These are phyloP conservation scores for Gallinago undulata DNA, from an alignment of 2,113 vertebrate species.

Conservation along the genomic window DNA sequence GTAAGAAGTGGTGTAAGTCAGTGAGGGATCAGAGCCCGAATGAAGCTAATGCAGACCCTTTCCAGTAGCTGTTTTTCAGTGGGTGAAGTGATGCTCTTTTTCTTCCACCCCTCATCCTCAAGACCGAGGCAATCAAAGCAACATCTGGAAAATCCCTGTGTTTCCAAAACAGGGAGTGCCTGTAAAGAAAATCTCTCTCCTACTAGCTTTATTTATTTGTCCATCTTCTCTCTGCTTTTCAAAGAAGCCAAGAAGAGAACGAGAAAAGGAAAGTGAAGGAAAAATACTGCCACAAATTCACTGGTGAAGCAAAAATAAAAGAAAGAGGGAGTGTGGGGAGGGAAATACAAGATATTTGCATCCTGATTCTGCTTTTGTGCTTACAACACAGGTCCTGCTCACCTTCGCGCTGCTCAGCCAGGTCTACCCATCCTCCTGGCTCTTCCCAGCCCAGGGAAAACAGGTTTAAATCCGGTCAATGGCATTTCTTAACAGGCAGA, in stretches of 20 bases:
- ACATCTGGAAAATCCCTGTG: not conserved
- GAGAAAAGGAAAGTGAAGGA: not conserved
- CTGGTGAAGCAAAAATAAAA: not conserved
- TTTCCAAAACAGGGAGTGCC: not conserved
- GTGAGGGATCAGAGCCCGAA: not conserved
- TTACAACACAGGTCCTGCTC: rapidly evolving
- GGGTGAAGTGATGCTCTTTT: not conserved
- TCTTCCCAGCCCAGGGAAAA: not conserved
- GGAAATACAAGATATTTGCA: not conserved
- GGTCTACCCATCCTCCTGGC: not conserved
- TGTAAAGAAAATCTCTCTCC: not conserved
- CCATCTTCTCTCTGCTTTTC: not conserved
- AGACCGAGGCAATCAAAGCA: not conserved
- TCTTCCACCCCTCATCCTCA: not conserved
- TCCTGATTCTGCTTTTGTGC: not conserved
- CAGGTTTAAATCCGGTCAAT: not conserved
- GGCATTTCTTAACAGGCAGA: not conserved
- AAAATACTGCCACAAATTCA: not conserved
- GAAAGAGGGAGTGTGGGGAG: not conserved
- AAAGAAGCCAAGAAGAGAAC: not conserved
- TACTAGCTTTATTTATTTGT: not conserved
- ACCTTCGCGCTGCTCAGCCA: not conserved
- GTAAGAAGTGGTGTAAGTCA: not conserved
- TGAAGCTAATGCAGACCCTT: not conserved
- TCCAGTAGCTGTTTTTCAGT: not conserved